Percentiles rank a stretch among this genome's conserved stretches.
These are phyloP conservation scores for Fukomys damarensis DNA, from an alignment of 2,113 vertebrate species.

Conservation along the genomic window DNA sequence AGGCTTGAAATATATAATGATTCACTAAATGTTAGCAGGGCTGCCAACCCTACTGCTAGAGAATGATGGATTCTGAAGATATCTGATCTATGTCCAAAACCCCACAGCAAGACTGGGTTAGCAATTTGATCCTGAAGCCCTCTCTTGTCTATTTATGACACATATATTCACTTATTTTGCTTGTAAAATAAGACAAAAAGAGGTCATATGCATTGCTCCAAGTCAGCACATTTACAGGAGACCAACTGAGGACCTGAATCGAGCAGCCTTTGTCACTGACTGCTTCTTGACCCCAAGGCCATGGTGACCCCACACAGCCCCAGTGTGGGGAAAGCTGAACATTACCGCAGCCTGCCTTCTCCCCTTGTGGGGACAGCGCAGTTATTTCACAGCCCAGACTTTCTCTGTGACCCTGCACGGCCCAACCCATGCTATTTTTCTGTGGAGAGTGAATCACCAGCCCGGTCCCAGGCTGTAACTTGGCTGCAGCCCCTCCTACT, in stretches of 20 bases:
- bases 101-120: too few relatives aligned
- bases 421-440: not conserved
- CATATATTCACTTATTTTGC: not conserved
- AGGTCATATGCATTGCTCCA: not conserved
- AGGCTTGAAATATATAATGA: not conserved
- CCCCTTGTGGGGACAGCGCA: not conserved
- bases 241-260: not conserved
- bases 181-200: not conserved
- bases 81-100: too few relatives aligned
- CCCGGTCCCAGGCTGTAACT: slow-evolving; percentile 19
- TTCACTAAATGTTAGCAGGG: not conserved
- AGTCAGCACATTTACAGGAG: not conserved
- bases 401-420: not conserved
- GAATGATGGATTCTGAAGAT: not conserved
- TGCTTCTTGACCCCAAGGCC: not conserved
- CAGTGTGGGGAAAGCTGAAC: too few relatives aligned
- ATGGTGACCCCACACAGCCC: too few relatives aligned
- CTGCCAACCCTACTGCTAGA: not conserved
- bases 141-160: not conserved
- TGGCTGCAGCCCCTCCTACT: not conserved
- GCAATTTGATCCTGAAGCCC: not conserved
- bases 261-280: not conserved
- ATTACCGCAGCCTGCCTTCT: not conserved
- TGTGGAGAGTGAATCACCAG: not conserved
- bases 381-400: not conserved